Conservation (phyloP, 1,140 invertebrate genomes). For the Sycophaga agraensis region DNA sequence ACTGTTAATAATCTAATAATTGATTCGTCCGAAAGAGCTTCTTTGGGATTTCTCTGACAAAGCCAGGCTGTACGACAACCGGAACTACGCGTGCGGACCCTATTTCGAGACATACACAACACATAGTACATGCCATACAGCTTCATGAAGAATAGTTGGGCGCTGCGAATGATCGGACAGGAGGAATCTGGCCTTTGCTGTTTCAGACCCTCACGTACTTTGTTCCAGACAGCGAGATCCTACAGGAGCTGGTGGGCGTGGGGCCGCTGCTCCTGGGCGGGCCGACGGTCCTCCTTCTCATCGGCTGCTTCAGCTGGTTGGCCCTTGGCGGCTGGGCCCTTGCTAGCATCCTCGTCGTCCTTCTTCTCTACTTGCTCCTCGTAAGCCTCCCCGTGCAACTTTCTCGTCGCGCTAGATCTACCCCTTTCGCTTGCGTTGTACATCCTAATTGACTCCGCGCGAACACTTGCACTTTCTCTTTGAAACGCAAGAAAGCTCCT, state of each 20-base stretch:
- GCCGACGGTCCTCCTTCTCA: slow-evolving; percentile 28
- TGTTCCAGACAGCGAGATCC: slow-evolving; percentile 35
- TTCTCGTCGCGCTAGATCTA: background rate
- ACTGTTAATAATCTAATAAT: too few relatives aligned
- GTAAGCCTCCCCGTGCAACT: background rate
- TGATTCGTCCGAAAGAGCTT: too few relatives aligned
- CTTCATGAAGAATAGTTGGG: too few relatives aligned
- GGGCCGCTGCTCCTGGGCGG: slow-evolving; percentile 34
- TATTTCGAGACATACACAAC: too few relatives aligned
- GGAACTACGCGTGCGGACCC: too few relatives aligned
- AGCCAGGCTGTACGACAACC: too few relatives aligned
- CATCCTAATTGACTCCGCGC: too few relatives aligned
- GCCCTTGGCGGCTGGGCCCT: background rate
- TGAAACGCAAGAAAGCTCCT: too few relatives aligned
- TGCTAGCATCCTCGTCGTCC: background rate
- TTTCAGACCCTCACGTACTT: slow-evolving; percentile 39
- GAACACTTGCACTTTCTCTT: too few relatives aligned
- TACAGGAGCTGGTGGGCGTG: slow-evolving; percentile 35
- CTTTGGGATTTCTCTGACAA: too few relatives aligned
- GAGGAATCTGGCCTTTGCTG: background rate
- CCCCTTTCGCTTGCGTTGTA: too few relatives aligned
- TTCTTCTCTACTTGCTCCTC: background rate
- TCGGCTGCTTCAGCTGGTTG: background rate
- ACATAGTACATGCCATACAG: too few relatives aligned
- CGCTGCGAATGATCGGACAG: slow-evolving; percentile 8